Percentiles rank a stretch among this genome's conserved stretches.
phyloP scores from a whole-genome alignment of 1,140 invertebrate genomes.

The Atta cephalotes region DNA sequence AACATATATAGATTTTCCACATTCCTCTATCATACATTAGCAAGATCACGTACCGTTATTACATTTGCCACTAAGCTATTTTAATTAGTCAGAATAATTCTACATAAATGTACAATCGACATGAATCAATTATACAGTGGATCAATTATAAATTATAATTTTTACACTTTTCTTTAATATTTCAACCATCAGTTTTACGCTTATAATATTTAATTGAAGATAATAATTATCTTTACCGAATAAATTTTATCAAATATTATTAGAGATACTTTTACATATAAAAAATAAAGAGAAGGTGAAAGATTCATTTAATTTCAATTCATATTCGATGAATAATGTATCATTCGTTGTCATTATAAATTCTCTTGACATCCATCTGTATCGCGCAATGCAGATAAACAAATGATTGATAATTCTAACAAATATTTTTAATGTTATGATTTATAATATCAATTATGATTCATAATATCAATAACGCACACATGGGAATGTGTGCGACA shows the following conservation, averaged over 20 bases:
- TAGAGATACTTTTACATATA: not conserved
- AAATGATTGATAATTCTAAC: constrained; percentile 39
- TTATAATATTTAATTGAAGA: not conserved
- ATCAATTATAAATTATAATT: not conserved
- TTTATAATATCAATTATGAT: not conserved
- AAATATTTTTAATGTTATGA: not conserved
- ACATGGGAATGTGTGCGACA: constrained; percentile 1
- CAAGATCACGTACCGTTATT: not conserved
- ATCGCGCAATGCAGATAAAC: not conserved
- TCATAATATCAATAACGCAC: constrained; percentile 19
- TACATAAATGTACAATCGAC: not conserved
- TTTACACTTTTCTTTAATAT: not conserved
- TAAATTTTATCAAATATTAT: not conserved
- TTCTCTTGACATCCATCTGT: constrained; percentile 1
- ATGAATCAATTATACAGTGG: not conserved
- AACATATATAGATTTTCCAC: not conserved
- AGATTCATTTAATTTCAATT: constrained; percentile 12
- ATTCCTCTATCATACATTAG: not conserved
- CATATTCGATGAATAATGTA: not conserved
- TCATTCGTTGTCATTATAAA: not conserved
- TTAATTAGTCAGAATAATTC: constrained; percentile 29
- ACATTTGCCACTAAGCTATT: constrained; percentile 16
- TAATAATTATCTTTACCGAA: not conserved
- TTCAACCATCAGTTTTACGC: not conserved
- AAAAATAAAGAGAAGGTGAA: not conserved